phyloP scores from a whole-genome alignment of 2,113 vertebrate genomes.

The Heterochromis multidens region DNA sequence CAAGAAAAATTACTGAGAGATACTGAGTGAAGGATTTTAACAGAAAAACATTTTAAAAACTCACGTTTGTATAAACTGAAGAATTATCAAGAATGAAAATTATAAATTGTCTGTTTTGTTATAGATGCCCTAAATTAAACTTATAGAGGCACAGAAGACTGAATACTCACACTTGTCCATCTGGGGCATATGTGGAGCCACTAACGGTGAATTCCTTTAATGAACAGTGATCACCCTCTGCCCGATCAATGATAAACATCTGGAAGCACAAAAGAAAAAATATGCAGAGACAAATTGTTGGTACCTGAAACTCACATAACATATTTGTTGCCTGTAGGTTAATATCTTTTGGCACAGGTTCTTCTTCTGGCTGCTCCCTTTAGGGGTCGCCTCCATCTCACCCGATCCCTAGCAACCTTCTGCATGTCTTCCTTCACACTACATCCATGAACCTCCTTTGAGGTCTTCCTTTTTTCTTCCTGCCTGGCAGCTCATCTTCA shows the following conservation, averaged over 20 bases:
- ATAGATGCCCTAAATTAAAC: neutral
- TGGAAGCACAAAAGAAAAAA: constrained; percentile 52
- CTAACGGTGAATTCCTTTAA: constrained; percentile 93
- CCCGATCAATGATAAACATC: constrained; percentile 92
- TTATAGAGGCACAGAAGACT: neutral
- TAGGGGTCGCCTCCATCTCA: neutral
- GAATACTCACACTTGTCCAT: constrained; percentile 93
- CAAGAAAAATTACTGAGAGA: neutral
- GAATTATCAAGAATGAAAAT: neutral
- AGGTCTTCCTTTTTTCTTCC: neutral
- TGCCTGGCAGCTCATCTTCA: too few relatives aligned
- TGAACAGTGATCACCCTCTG: constrained; percentile 84
- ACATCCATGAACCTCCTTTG: neutral
- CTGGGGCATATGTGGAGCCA: constrained; percentile 93
- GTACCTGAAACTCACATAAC: neutral
- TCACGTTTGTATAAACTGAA: neutral
- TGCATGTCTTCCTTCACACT: neutral
- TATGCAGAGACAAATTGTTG: neutral
- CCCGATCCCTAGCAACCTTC: too few relatives aligned
- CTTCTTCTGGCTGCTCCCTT: neutral
- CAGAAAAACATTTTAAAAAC: neutral
- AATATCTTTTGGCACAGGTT: neutral
- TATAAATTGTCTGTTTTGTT: neutral
- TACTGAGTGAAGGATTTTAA: neutral
- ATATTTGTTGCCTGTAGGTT: neutral